Conservation (phyloP, 2,888 invertebrate species). For the Oligia fasciuncula region DNA sequence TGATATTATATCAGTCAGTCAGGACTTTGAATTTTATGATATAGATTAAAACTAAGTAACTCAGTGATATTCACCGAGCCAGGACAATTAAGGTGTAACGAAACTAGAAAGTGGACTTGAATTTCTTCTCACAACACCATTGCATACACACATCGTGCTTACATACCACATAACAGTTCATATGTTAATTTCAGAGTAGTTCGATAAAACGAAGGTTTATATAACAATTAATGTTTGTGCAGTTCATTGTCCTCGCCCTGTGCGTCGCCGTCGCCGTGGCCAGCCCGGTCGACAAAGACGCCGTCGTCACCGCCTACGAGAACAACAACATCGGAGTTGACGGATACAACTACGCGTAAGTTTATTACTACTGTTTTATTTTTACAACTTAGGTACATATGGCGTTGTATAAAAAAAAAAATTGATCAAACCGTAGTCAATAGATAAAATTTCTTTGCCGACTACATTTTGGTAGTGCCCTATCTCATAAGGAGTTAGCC, state of each 20-base stretch:
- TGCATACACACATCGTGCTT: not conserved
- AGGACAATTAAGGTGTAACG: not conserved
- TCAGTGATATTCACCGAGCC: not conserved
- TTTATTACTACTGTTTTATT: conserved; percentile 18
- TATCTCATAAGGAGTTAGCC: not conserved
- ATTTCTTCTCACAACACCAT: not conserved
- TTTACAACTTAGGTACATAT: not conserved
- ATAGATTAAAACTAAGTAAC: not conserved
- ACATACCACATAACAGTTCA: not conserved
- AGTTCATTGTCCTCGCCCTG: conserved; percentile 81
- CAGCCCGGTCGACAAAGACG: conserved; percentile 63
- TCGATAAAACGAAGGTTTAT: not conserved
- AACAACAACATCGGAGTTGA: conserved; percentile 81
- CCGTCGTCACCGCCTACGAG: conserved; percentile 64
- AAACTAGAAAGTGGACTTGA: not conserved
- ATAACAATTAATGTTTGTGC: conserved; percentile 22
- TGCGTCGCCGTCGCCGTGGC: conserved; percentile 78
- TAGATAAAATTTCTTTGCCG: not conserved
- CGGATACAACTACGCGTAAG: conserved; percentile 74
- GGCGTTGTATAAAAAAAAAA: not conserved
- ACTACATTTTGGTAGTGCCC: not conserved
- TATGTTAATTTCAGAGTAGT: not conserved
- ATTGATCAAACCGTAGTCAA: not conserved
- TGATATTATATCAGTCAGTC: too few species aligned
- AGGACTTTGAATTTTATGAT: too few species aligned